Base-by-base conservation (phyloP, 1,140 invertebrate genomes). In the Oryzaephilus surinamensis region DNA sequence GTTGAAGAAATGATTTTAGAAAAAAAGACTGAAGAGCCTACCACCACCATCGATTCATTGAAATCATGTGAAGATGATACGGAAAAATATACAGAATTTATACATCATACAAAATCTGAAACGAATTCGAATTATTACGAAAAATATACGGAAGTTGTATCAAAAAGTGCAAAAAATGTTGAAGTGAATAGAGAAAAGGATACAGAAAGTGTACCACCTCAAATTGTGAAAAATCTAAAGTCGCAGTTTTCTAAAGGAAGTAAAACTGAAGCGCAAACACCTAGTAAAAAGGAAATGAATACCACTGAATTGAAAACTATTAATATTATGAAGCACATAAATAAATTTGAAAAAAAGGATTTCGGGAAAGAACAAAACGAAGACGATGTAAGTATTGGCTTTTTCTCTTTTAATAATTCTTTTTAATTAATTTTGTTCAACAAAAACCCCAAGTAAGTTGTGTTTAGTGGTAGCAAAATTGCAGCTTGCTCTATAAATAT, bases 241-340 rank as follows among this genome's bases (percentile, higher is more conserved):
- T n/a, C n/a, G n/a, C n/a, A n/a, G n/a, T n/a, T n/a, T n/a, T n/a
- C n/a, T n/a, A n/a, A n/a, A n/a, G n/a, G n/a, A n/a, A n/a, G n/a
- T n/a, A n/a, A n/a, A n/a, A n/a, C n/a, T 46, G 37, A 8, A 38
- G 37, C 17, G 29, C 33, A 2, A 24, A 18, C 7, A 29, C 35
- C 8, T 46, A 46, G 32, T 46, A 49, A 21, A 41, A 33, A n/a
- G 13, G 10, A 20, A n/a, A 36, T 43, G 14, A 52, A 55, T 16
- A 41, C 45, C 4, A 41, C 15, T 6, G 36, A 54, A 27, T 16
- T 52, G 40, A 57, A 55, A n/a, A n/a, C 34, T n/a, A 30, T 52
- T 13, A 52, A 54, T 37, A 48, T 58, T 18, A 55, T 56, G 43
- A 52, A 57, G 21, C 55, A 60, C 29, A 62, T 60, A 16, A 53